Evolutionary conservation across 2,888 invertebrate genomes (phyloP), one percentile per base, ranked within the genome.

Genomic region (Teinopalpus imperialis): DNA sequence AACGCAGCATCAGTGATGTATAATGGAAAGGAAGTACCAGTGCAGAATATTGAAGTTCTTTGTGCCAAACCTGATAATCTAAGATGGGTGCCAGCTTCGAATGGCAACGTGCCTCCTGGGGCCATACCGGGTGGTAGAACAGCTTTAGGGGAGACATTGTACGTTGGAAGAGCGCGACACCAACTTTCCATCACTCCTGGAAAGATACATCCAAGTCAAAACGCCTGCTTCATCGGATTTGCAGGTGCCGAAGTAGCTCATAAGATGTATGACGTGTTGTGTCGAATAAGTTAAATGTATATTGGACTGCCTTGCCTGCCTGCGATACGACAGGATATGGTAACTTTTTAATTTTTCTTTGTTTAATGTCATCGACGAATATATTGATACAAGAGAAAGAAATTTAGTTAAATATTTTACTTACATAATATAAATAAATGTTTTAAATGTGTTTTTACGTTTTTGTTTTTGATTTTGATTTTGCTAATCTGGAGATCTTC

Each of bases 101-200:
- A 89, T 27, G 90, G 90, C 0, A 79, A 71, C 30, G 74, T 91
- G 0, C 91, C 91, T 0, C 83, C 89, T 1, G 83, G 89, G 6
- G 91, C 91, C 0, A 82, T 91, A 14, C 69, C 81, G 37, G 91
- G 90, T 0, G 91, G 91, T 1, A 76, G 74, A 30, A 90, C 90
- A 1, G 45, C 62, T 0, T 62, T 75, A 2, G 90, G 89, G 2
- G 90, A 90, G 59, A 79, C 81, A 2, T 54, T 91, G 8, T 91
- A 90, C 57, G 82, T 92, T 0, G 91, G 90, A 0, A 76, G 91
- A 51, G 90, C 90, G 0, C 72, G 81, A 23, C 90, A 91, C 60
- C 90, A 91, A 62, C 77, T 90, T 4, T 90, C 90, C 0, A 66
- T 91, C 4, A 88, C 91, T 2, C 91, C 91, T 1, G 92, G 92